Conservation (phyloP, 2,888 invertebrate genomes). For the Anorthoa munda region DNA sequence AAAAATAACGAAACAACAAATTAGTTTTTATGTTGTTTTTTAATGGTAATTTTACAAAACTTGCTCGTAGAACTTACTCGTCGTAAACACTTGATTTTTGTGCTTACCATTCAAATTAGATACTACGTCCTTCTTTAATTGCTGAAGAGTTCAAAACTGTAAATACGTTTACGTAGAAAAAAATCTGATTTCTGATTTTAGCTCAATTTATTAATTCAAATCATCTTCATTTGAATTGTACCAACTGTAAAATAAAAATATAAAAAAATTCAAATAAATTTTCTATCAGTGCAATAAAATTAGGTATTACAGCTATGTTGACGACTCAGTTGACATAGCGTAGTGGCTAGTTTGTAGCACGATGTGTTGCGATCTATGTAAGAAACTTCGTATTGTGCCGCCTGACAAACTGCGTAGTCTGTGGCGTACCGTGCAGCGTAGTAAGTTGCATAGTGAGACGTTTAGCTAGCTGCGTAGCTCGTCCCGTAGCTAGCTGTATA, state of each 20-base stretch:
- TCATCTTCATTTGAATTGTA: not conserved
- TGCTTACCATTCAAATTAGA: not conserved
- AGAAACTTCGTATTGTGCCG: no score
- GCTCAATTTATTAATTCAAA: not conserved
- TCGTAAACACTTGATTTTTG: not conserved
- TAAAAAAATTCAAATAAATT: no score
- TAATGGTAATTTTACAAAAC: not conserved
- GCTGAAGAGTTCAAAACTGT: not conserved
- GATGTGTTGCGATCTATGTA: no score
- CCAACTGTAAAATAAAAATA: no score
- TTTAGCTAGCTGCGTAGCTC: no score
- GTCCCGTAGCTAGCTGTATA: no score
- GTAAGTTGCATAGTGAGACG: no score
- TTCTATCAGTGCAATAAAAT: no score
- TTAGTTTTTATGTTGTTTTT: not conserved
- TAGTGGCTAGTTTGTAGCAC: not conserved
- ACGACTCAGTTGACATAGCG: not conserved
- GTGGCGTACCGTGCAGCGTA: no score
- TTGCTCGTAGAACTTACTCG: not conserved
- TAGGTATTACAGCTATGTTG: no score
- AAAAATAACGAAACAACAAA: not conserved
- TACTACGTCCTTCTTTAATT: conserved; percentile 1
- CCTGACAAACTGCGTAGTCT: no score
- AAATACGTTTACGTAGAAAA: not conserved
- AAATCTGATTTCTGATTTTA: not conserved